Evolutionary conservation across 2,113 vertebrate genomes (phyloP).

Genomic region (Struthidea cinerea): DNA sequence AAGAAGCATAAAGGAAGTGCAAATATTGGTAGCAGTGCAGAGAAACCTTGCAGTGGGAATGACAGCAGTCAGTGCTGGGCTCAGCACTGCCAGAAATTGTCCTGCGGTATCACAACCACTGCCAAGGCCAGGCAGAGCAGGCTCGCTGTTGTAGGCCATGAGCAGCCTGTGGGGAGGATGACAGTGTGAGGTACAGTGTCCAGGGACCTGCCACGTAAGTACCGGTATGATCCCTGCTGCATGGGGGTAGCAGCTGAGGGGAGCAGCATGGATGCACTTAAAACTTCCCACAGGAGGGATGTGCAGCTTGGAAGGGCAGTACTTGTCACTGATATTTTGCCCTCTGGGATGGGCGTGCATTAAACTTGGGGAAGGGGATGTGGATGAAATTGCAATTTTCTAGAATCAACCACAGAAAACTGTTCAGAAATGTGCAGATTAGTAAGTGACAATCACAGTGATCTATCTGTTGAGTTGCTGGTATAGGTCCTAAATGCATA

Average conservation of each 20-base stretch:
- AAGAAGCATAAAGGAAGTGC: neutral
- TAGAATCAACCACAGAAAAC: neutral
- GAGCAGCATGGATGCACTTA: neutral
- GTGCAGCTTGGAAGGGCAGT: neutral
- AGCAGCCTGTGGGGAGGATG: neutral
- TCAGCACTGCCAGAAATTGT: neutral
- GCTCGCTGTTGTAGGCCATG: accelerated
- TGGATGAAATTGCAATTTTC: neutral
- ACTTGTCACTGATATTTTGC: neutral
- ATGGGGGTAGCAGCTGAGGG: neutral
- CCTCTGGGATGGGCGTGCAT: neutral
- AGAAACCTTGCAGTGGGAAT: neutral
- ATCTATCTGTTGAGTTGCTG: neutral
- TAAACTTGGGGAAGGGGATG: accelerated
- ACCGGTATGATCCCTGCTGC: too few species aligned
- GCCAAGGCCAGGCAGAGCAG: neutral
- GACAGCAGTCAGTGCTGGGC: neutral
- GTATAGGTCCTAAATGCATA: neutral
- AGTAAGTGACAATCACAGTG: neutral
- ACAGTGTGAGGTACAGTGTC: accelerated
- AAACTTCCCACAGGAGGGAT: neutral
- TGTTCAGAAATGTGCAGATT: neutral
- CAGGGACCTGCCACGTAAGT: accelerated
- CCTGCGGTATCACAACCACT: neutral
- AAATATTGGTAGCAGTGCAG: neutral